Conservation (phyloP, 2,888 invertebrate species). For the Trissoscelio sp. region DNA sequence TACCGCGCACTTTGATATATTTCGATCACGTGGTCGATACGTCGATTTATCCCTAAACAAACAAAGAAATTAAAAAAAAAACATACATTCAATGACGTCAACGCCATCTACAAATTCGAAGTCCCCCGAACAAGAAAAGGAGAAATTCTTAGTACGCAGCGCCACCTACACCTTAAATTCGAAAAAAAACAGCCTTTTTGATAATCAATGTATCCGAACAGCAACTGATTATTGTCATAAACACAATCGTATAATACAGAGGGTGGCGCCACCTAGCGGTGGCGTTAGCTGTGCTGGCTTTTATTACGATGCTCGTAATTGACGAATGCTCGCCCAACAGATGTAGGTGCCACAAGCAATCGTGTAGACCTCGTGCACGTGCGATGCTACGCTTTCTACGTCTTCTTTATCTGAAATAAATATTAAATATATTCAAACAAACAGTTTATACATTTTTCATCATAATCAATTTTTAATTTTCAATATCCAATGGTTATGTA, state of each 20-base stretch:
- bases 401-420: constrained; percentile 74
- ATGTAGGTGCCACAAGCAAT: constrained; percentile 97
- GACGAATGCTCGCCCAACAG: constrained; percentile 96
- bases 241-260: constrained; percentile 24
- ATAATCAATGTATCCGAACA: neutral
- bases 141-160: too few relatives aligned
- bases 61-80: neutral
- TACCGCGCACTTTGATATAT: constrained; percentile 17
- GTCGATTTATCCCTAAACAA: neutral
- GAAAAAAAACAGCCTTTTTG: neutral
- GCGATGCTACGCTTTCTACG: constrained; percentile 83
- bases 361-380: constrained; percentile 97
- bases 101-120: constrained; percentile 3
- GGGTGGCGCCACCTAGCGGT: neutral
- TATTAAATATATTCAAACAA: too few relatives aligned
- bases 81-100: constrained; percentile 8
- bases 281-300: constrained; percentile 84
- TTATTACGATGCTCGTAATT: too few relatives aligned
- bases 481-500: too few relatives aligned
- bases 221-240: constrained; percentile 50
- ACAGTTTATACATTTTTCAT: too few relatives aligned
- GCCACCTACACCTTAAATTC: neutral
- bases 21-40: constrained; percentile 4
- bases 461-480: too few relatives aligned
- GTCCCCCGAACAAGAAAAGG: too few relatives aligned